These are phyloP conservation scores for Scomber colias DNA, from an alignment of 2,113 vertebrate species.

Conservation along the genomic window DNA sequence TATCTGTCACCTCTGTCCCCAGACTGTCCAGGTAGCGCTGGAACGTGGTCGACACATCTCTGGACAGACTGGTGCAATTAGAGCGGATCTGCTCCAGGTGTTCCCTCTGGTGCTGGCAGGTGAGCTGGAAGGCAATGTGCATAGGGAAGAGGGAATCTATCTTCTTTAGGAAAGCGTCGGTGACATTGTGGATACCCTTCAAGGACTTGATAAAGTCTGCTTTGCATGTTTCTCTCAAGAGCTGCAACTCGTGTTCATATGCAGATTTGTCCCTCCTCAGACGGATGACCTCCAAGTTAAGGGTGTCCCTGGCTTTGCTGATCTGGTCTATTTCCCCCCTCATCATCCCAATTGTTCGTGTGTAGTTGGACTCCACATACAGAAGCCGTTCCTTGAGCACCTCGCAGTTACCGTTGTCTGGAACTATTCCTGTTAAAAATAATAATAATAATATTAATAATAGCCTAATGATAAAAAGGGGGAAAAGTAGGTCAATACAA, in stretches of 20 bases:
- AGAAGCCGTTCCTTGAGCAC: neutral
- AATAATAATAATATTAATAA: neutral
- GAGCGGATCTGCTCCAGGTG: constrained; percentile 74
- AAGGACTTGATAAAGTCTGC: constrained; percentile 75
- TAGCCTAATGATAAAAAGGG: neutral
- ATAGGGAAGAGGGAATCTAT: constrained; percentile 76
- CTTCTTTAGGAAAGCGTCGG: constrained; percentile 78
- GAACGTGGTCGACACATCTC: constrained; percentile 77
- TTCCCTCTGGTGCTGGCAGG: constrained; percentile 78
- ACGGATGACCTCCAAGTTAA: constrained; percentile 71
- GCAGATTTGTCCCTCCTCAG: constrained; percentile 73
- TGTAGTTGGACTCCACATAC: constrained; percentile 78
- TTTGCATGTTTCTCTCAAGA: constrained; percentile 67
- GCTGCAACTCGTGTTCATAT: constrained; percentile 61
- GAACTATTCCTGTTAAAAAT: neutral
- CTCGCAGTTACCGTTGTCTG: constrained; percentile 38
- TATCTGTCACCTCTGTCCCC: constrained; percentile 64
- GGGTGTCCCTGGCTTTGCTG: constrained; percentile 64
- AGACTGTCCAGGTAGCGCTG: constrained; percentile 72
- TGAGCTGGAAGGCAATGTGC: constrained; percentile 79
- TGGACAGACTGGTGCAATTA: constrained; percentile 79
- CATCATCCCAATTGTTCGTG: constrained; percentile 58
- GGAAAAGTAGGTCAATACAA: neutral
- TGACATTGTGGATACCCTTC: constrained; percentile 75
- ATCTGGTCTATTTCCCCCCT: constrained; percentile 64